phyloP scores from a whole-genome alignment of 37 sponge, comb jelly and placozoan genomes.

The Ianthella basta region DNA sequence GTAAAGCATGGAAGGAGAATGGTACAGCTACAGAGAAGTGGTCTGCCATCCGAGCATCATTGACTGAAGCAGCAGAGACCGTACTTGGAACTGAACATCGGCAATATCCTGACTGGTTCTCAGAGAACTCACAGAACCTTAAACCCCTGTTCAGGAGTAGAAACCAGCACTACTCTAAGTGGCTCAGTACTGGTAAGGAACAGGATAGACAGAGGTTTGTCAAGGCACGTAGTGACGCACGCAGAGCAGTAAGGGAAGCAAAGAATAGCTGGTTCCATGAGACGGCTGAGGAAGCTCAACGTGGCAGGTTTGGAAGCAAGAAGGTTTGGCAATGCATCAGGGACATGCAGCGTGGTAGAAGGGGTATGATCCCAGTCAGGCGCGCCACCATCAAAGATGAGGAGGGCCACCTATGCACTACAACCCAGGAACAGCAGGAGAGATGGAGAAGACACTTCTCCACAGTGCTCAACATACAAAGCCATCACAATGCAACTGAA shows the following conservation, averaged over 20 bases:
- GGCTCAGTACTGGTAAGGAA: slow-evolving; percentile 19
- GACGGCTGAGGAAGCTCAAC: slow-evolving; percentile 41
- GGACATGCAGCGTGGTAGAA: slow-evolving; percentile 37
- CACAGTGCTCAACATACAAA: slow-evolving; percentile 25
- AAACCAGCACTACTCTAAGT: slow-evolving; percentile 16
- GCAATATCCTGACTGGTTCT: slow-evolving; percentile 17
- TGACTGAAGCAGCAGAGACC: slow-evolving; percentile 19
- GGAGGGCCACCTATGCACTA: slow-evolving; percentile 31
- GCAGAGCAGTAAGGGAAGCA: slow-evolving; percentile 20
- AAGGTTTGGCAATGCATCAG: slow-evolving; percentile 43
- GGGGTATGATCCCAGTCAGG: slow-evolving; percentile 40
- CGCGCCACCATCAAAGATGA: slow-evolving; percentile 2
- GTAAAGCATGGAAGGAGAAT: slow-evolving; percentile 1
- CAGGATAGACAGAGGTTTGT: slow-evolving; percentile 1
- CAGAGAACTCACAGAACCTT: slow-evolving; percentile 21
- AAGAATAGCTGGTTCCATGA: slow-evolving; percentile 33
- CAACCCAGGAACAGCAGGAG: slow-evolving; percentile 27
- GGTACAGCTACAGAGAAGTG: slow-evolving; percentile 17
- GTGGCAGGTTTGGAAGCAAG: slow-evolving; percentile 33
- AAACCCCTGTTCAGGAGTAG: neutral
- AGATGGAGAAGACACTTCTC: slow-evolving; percentile 41
- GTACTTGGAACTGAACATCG: slow-evolving; percentile 17
- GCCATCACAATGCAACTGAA: slow-evolving; percentile 20
- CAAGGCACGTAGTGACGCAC: neutral
- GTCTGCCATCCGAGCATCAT: neutral